Evolutionary conservation across 2,888 invertebrate genomes (phyloP).

Genomic region (Odontocerum albicorne): DNA sequence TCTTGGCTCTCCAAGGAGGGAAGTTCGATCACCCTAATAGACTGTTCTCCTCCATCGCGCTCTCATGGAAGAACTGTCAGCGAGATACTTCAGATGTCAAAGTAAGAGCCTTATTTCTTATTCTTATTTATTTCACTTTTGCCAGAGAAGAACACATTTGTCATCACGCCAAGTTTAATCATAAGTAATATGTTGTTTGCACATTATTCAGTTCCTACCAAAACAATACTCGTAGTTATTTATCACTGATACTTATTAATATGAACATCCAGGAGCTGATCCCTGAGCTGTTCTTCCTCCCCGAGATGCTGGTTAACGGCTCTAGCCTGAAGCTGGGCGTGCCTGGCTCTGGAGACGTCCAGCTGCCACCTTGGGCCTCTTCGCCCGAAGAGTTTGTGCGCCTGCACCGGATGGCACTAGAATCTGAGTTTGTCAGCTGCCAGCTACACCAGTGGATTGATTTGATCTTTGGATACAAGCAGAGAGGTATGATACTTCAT

Average conservation of each 20-base stretch:
- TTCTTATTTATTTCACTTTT: not conserved
- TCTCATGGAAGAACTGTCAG: conserved; percentile 99
- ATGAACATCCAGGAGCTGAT: conserved; percentile 76
- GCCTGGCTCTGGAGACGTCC: conserved; percentile 81
- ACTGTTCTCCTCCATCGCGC: conserved; percentile 89
- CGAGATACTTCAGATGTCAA: conserved; percentile 99
- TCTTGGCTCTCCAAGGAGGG: conserved; percentile 95
- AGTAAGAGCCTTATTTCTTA: conserved; percentile 48
- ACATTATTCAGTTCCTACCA: too few relatives aligned
- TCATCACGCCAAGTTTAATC: too few relatives aligned
- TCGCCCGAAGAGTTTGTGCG: conserved; percentile 97
- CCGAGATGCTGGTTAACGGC: conserved; percentile 96
- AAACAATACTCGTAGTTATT: too few relatives aligned
- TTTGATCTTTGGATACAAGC: conserved; percentile 98
- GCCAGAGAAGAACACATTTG: too few relatives aligned
- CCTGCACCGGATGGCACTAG: conserved; percentile 97
- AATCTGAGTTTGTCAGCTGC: conserved; percentile 99
- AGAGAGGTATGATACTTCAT: conserved; percentile 86
- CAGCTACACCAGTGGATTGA: conserved; percentile 99
- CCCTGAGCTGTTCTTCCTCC: conserved; percentile 98
- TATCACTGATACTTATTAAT: too few relatives aligned
- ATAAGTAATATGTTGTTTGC: too few relatives aligned
- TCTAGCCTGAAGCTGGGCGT: conserved; percentile 85
- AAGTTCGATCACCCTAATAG: conserved; percentile 99
- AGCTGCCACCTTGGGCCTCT: conserved; percentile 95